phyloP scores from a whole-genome alignment of 2,888 invertebrate genomes.

The Schizaphis graminum region DNA sequence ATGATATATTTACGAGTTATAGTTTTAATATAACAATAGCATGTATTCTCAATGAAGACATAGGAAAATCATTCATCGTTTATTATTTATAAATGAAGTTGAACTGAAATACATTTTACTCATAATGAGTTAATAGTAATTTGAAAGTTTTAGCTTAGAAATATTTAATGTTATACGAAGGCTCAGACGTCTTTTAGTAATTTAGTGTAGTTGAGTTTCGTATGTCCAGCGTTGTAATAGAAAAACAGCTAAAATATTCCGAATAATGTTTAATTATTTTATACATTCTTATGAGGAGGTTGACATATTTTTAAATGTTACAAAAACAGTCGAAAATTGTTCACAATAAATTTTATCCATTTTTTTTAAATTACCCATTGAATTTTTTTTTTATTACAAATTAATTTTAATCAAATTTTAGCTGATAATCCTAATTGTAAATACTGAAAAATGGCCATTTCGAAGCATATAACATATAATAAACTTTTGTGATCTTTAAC shows the following conservation, averaged over 20 bases:
- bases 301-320: background rate
- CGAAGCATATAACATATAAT: no score
- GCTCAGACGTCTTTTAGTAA: background rate
- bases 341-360: background rate
- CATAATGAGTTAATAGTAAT: background rate
- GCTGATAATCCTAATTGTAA: no score
- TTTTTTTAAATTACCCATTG: background rate
- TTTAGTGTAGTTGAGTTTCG: background rate
- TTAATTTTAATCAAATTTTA: no score
- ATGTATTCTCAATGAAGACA: background rate
- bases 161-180: background rate
- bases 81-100: conserved; percentile 8
- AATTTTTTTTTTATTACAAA: background rate
- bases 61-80: background rate
- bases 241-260: background rate
- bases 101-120: background rate
- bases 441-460: no score
- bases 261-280: background rate
- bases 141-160: background rate
- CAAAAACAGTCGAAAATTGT: background rate
- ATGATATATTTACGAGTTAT: background rate
- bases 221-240: background rate
- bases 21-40: background rate
- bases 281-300: background rate
- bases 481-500: no score